Evolutionary conservation across 2,113 vertebrate species (phyloP).

Genomic region (Stegastes partitus): DNA sequence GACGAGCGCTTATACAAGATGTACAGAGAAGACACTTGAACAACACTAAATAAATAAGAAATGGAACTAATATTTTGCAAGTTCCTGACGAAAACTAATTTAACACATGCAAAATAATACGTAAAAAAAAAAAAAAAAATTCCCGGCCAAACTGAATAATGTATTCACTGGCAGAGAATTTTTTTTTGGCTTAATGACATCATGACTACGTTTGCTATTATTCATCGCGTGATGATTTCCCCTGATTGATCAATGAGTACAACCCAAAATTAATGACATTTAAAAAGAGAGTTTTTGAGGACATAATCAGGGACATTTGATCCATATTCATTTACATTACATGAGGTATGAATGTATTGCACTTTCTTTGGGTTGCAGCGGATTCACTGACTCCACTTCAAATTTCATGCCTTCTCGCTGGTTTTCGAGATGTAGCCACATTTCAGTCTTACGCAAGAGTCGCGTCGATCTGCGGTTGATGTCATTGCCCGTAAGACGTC

Average conservation of each 20-base stretch:
- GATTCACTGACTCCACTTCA: conserved; percentile 45
- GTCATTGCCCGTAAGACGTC: conserved; percentile 53
- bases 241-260: conserved; percentile 71
- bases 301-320: conserved; percentile 53
- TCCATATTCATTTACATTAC: conserved; percentile 68
- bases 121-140: conserved; percentile 45
- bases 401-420: conserved; percentile 27
- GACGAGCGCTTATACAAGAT: conserved; percentile 37
- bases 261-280: conserved; percentile 59
- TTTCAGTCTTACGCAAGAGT: conserved; percentile 33
- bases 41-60: conserved; percentile 82
- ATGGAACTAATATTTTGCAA: conserved; percentile 54
- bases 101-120: conserved; percentile 57
- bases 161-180: conserved; percentile 65
- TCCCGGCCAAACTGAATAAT: conserved; percentile 61
- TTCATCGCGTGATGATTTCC: conserved; percentile 55
- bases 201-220: conserved; percentile 48
- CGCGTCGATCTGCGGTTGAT: conserved; percentile 43
- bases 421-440: conserved; percentile 26
- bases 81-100: conserved; percentile 62
- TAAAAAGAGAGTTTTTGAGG: conserved; percentile 45
- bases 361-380: conserved; percentile 86
- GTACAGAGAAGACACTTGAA: conserved; percentile 56
- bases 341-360: conserved; percentile 89
- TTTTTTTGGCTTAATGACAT: conserved; percentile 70